Evolutionary conservation across 2,113 vertebrate genomes (phyloP).

Genomic region (Syngnathus scovelli): DNA sequence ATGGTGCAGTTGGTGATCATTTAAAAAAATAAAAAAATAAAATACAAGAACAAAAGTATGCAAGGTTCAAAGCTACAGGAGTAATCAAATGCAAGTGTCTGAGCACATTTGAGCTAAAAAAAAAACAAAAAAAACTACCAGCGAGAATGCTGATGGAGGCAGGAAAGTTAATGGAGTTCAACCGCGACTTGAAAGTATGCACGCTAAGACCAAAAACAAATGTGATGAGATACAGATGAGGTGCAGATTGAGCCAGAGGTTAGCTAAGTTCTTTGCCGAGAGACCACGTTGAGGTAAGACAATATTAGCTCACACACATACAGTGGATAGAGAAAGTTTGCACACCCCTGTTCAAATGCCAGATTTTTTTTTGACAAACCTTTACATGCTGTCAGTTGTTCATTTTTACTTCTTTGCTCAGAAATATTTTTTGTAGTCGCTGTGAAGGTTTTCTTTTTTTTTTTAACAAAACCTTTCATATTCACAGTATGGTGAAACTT

Average conservation of each 20-base stretch:
- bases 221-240: conserved; percentile 20
- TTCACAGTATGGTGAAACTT: too few relatives aligned
- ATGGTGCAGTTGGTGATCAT: not conserved
- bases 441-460: too few relatives aligned
- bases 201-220: conserved; percentile 37
- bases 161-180: not conserved
- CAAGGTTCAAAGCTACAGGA: conserved; percentile 16
- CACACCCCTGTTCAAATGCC: too few relatives aligned
- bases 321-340: too few relatives aligned
- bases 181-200: not conserved
- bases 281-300: conserved; percentile 1
- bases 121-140: not conserved
- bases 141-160: conserved; percentile 5
- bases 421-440: too few relatives aligned
- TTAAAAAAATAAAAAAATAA: not conserved
- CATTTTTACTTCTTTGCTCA: too few relatives aligned
- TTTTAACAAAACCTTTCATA: too few relatives aligned
- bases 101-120: conserved; percentile 1
- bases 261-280: conserved; percentile 16
- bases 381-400: too few relatives aligned
- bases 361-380: too few relatives aligned
- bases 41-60: not conserved
- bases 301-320: not conserved
- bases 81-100: conserved; percentile 18
- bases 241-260: not conserved